Conservation (phyloP, 92 coral and sea anemone genomes). For the Diadumene lineata region DNA sequence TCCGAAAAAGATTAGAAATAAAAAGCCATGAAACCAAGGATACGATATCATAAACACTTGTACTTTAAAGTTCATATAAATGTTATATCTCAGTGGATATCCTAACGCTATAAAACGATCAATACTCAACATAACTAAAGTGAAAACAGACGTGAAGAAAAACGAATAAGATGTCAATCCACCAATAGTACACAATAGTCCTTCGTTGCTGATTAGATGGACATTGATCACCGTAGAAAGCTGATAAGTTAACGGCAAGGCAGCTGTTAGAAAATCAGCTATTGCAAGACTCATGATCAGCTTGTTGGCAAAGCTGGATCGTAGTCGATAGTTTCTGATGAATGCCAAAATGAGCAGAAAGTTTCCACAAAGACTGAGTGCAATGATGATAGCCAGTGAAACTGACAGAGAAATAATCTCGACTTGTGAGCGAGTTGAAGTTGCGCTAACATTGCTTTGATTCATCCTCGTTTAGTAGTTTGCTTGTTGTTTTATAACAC, state of each 20-base stretch:
- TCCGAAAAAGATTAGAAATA: slow-evolving; percentile 25
- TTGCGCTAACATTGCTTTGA: background rate
- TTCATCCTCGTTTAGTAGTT: too few species aligned
- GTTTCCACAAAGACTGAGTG: slow-evolving; percentile 39
- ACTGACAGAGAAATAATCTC: slow-evolving; percentile 28
- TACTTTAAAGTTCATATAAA: slow-evolving; percentile 21
- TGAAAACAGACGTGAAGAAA: slow-evolving; percentile 46
- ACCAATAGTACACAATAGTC: slow-evolving; percentile 33
- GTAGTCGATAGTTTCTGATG: slow-evolving; percentile 15
- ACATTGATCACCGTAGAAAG: slow-evolving; percentile 29
- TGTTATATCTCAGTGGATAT: slow-evolving; percentile 32
- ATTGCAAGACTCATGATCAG: slow-evolving; percentile 49
- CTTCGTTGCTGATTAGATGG: slow-evolving; percentile 29
- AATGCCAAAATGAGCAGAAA: slow-evolving; percentile 37
- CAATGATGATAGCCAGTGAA: slow-evolving; percentile 23
- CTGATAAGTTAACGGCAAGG: slow-evolving; percentile 40
- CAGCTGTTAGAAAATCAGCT: slow-evolving; percentile 45
- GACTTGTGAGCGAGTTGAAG: slow-evolving; percentile 8
- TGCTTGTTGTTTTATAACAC: too few species aligned
- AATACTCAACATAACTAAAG: slow-evolving; percentile 49
- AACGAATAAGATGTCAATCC: slow-evolving; percentile 58
- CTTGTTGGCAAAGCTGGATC: slow-evolving; percentile 36
- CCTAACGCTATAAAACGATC: slow-evolving; percentile 62
- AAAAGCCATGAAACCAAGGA: slow-evolving; percentile 54
- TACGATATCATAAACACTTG: slow-evolving; percentile 33